Evolutionary conservation across 2,888 invertebrate species (phyloP).

Genomic region (Coenonympha glycerion): DNA sequence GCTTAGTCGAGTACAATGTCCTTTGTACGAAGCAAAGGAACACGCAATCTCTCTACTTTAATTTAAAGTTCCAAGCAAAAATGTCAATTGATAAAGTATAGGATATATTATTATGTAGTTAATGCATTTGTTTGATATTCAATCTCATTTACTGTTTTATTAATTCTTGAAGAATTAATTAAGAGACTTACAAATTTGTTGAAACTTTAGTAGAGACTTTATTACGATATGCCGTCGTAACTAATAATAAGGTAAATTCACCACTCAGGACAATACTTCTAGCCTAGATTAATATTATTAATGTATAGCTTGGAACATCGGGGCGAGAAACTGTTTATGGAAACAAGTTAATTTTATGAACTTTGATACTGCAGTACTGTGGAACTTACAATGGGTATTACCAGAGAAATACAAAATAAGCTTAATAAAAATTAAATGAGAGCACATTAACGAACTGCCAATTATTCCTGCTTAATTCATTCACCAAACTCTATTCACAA

Average conservation of each 20-base stretch:
- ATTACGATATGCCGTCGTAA: conserved; percentile 29
- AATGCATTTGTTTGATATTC: conserved; percentile 19
- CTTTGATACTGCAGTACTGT: too few species aligned
- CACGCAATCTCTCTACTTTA: conserved; percentile 27
- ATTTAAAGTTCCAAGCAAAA: conserved; percentile 28
- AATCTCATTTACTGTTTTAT: conserved; percentile 18
- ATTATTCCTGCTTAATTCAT: too few species aligned
- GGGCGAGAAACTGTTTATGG: conserved; percentile 10
- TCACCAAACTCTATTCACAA: too few species aligned
- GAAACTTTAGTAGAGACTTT: conserved; percentile 32
- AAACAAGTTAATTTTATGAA: too few species aligned
- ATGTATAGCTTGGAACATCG: conserved; percentile 28
- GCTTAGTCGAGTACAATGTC: conserved; percentile 21
- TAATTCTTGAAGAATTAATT: conserved; percentile 18
- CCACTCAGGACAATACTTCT: conserved; percentile 46
- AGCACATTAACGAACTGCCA: too few species aligned
- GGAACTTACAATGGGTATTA: too few species aligned
- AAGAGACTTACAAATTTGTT: conserved; percentile 28
- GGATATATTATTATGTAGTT: conserved; percentile 24
- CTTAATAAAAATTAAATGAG: too few species aligned
- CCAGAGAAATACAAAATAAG: too few species aligned
- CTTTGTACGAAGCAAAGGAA: conserved; percentile 24
- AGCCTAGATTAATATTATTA: conserved; percentile 30
- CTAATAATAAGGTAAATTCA: conserved; percentile 43
- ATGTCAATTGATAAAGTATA: conserved; percentile 32